Percentiles rank a stretch among this genome's conserved stretches.
Conservation (phyloP, 2,797 vertebrate genomes). For the Scomberomorus guttatus region DNA sequence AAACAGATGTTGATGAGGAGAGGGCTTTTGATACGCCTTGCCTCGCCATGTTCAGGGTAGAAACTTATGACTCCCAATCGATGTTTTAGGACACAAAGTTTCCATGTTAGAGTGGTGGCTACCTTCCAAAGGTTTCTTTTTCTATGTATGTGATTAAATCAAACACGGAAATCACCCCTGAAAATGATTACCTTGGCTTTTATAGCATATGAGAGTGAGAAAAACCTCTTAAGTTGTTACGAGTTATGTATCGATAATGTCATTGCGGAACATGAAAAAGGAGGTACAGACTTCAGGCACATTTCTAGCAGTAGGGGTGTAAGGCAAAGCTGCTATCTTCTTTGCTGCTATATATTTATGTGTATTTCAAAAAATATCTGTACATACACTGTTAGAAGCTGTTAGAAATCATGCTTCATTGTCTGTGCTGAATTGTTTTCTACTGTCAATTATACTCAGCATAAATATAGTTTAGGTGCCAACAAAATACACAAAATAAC, state of each 20-base stretch:
- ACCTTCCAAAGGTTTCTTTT: slow-evolving; percentile 44
- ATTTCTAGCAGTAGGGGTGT: background rate
- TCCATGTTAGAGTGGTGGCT: slow-evolving; percentile 66
- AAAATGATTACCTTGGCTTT: slow-evolving; percentile 50
- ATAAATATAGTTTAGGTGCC: background rate
- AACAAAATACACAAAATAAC: background rate
- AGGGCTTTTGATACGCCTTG: slow-evolving; percentile 52
- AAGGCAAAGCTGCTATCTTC: no score
- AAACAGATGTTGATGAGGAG: slow-evolving; percentile 77
- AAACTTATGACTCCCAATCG: slow-evolving; percentile 39
- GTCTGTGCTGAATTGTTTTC: background rate
- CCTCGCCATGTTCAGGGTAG: slow-evolving; percentile 22
- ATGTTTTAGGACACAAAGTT: slow-evolving; percentile 58
- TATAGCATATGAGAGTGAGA: slow-evolving; percentile 6
- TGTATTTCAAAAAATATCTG: no score
- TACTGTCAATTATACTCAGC: background rate
- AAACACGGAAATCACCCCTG: slow-evolving; percentile 57
- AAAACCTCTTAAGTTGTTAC: slow-evolving; percentile 16
- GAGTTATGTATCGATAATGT: slow-evolving; percentile 33
- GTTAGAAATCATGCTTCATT: background rate
- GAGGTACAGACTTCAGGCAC: slow-evolving; percentile 2
- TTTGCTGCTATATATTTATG: no score
- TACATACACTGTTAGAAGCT: background rate
- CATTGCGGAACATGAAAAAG: background rate
- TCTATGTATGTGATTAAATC: slow-evolving; percentile 58